These are phyloP conservation scores for Formica aserva DNA, from an alignment of 2,888 invertebrate species.

Conservation along the genomic window DNA sequence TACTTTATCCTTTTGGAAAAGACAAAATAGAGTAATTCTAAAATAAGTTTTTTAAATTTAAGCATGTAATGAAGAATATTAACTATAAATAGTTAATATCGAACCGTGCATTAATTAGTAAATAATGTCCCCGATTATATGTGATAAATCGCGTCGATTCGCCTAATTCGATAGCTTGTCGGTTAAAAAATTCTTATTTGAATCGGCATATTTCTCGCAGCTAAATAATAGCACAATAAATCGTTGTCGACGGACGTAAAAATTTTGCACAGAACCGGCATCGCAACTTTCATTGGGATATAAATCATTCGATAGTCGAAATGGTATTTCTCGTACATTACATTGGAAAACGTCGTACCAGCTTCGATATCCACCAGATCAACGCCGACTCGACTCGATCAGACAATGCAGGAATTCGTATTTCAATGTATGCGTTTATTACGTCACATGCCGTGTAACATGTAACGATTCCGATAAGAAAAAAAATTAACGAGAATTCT, in stretches of 20 bases:
- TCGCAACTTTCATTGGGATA: slow-evolving; percentile 48
- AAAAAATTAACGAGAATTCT: slow-evolving; percentile 20
- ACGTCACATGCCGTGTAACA: slow-evolving; percentile 22
- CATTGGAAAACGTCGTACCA: slow-evolving; percentile 22
- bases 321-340: slow-evolving; percentile 39
- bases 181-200: background rate
- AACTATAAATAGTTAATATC: background rate
- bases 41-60: background rate
- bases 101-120: background rate
- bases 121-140: background rate
- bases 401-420: background rate
- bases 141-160: background rate
- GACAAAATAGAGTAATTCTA: background rate
- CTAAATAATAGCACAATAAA: background rate
- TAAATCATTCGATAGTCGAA: slow-evolving; percentile 55
- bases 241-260: slow-evolving; percentile 20
- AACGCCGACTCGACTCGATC: slow-evolving; percentile 24
- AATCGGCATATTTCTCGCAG: background rate
- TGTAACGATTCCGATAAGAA: slow-evolving; percentile 16
- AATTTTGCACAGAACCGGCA: slow-evolving; percentile 29
- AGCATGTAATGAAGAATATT: background rate
- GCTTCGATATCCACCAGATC: slow-evolving; percentile 4
- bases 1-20: background rate
- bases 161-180: background rate
- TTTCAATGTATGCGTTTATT: slow-evolving; percentile 16